These are phyloP conservation scores for Orchestia grillus DNA, from an alignment of 1,140 invertebrate genomes.

Conservation along the genomic window DNA sequence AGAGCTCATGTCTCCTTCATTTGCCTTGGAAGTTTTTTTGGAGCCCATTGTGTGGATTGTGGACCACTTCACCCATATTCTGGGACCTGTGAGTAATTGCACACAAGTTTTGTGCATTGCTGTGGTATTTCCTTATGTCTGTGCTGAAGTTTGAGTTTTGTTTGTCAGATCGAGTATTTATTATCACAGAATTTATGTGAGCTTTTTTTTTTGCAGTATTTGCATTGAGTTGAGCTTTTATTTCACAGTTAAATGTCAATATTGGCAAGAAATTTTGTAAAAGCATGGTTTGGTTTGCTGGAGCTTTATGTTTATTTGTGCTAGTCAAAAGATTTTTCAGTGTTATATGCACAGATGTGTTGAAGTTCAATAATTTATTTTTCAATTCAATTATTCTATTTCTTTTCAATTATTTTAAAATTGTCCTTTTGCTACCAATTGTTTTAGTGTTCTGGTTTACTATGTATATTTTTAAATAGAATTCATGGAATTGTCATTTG, in stretches of 20 bases:
- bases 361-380: neutral
- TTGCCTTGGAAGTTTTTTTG: constrained; percentile 85
- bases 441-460: neutral
- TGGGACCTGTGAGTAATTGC: neutral
- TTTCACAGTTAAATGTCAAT: neutral
- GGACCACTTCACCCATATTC: constrained; percentile 87
- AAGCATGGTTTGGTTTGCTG: neutral
- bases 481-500: neutral
- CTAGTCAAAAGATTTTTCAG: neutral
- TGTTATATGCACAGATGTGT: neutral
- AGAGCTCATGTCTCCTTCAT: constrained; percentile 76
- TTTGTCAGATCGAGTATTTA: neutral
- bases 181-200: neutral
- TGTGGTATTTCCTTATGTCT: neutral
- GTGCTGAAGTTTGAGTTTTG: neutral
- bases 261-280: neutral
- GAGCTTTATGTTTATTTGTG: neutral
- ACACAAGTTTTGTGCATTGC: neutral
- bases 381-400: too few species aligned
- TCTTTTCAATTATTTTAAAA: too few species aligned
- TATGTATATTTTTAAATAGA: neutral
- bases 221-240: too few species aligned
- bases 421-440: neutral
- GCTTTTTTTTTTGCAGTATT: neutral
- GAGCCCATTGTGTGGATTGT: constrained; percentile 97